phyloP scores from a whole-genome alignment of 2,113 vertebrate genomes.

The Sinocyclocheilus anshuiensis region DNA sequence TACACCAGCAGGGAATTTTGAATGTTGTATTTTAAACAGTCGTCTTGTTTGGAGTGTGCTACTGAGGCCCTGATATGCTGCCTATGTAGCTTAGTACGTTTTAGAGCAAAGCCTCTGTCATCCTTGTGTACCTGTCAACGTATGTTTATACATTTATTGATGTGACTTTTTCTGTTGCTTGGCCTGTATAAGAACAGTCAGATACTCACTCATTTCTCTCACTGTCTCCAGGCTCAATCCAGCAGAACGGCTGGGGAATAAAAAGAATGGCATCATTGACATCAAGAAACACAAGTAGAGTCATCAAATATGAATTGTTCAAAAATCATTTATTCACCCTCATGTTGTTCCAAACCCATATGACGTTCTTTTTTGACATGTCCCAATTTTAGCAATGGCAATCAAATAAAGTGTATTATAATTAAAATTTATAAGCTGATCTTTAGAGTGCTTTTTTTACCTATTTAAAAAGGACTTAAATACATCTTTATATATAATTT shows the following conservation, averaged over 20 bases:
- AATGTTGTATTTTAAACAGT: neutral
- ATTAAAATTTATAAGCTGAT: too few species aligned
- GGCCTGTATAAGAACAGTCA: neutral
- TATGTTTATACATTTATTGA: neutral
- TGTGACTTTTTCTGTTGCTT: neutral
- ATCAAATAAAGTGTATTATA: too few species aligned
- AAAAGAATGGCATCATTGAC: constrained; percentile 73
- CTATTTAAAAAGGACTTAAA: too few species aligned
- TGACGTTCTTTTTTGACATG: too few species aligned
- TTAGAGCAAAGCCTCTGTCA: neutral
- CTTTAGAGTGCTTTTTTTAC: too few species aligned
- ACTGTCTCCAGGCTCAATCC: constrained; percentile 70
- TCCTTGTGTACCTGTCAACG: neutral
- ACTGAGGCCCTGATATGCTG: neutral
- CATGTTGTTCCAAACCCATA: too few species aligned
- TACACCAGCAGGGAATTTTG: too few species aligned
- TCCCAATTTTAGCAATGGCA: too few species aligned
- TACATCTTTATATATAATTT: too few species aligned
- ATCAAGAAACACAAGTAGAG: constrained; percentile 77
- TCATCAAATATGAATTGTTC: neutral
- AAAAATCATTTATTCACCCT: too few species aligned
- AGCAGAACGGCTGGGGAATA: constrained; percentile 78
- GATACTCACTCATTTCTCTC: neutral
- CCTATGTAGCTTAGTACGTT: neutral
- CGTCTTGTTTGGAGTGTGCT: neutral